phyloP scores from a whole-genome alignment of 2,888 invertebrate species.

The Idaea aversata region DNA sequence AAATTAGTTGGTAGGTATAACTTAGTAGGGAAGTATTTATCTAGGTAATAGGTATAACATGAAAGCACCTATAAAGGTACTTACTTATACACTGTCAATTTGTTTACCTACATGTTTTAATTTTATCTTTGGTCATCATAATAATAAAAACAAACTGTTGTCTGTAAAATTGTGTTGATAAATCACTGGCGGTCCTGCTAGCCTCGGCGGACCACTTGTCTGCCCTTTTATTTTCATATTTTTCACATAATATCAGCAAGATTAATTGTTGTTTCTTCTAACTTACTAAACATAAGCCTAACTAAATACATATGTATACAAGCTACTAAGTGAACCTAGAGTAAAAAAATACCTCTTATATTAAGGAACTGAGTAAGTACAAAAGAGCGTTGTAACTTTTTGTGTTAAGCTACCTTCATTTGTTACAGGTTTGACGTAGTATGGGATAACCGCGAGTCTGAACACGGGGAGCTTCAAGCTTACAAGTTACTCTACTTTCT shows the following conservation, averaged over 20 bases:
- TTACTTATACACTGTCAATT: constrained; percentile 5
- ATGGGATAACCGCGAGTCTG: constrained; percentile 83
- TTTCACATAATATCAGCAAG: constrained; percentile 19
- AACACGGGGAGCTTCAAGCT: constrained; percentile 79
- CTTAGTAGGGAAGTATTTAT: too few relatives aligned
- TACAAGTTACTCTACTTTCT: constrained; percentile 89
- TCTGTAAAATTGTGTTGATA: constrained; percentile 38
- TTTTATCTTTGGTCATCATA: constrained; percentile 35
- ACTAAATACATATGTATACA: neutral
- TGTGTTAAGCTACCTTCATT: constrained; percentile 9
- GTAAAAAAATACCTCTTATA: neutral
- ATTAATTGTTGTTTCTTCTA: constrained; percentile 2
- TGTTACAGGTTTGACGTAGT: constrained; percentile 82
- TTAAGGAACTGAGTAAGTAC: neutral
- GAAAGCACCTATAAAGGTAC: too few relatives aligned
- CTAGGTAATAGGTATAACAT: too few relatives aligned
- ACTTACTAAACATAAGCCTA: neutral
- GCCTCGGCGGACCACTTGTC: constrained; percentile 32
- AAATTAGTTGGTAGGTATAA: too few relatives aligned
- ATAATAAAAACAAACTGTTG: constrained; percentile 39
- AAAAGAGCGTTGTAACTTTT: neutral
- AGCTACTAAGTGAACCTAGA: neutral
- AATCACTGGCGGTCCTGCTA: constrained; percentile 36
- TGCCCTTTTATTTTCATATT: constrained; percentile 28
- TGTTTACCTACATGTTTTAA: constrained; percentile 38